Evolutionary conservation across 1,140 invertebrate species (phyloP), one percentile per base, ranked within the genome.

Genomic region (Oreohelix idahoensis): DNA sequence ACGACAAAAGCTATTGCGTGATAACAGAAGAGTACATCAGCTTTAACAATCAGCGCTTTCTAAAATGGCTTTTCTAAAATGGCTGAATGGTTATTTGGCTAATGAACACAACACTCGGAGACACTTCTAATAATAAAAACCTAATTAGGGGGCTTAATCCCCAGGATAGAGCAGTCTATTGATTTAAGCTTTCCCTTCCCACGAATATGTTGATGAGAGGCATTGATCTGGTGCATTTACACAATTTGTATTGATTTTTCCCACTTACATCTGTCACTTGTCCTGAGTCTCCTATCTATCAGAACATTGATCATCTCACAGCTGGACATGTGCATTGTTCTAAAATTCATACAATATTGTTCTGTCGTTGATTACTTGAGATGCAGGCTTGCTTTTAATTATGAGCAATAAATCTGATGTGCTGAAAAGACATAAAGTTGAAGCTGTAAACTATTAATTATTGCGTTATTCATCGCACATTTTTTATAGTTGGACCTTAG

Each of bases 211-310:
- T 66, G 63, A 66, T 66, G 63, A 66, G 29, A 51, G 15, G 45
- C 42, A 51, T 77, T 53, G 75, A 77, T 77, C 75, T 51, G 20
- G 26, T 36, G 32, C 75, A 77, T 77, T 77, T 38, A 49, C 75
- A 77, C 75, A 49, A 77, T 77, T 77, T 35, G 42, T 77, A 77
- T 77, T 77, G 75, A 77, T 77, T 77, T 77, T 66, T n/a, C n/a
- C 63, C 42, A 42, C 75, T 1, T 77, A 32, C 29, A 45, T 32
- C 20, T 20, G 49, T 77, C 75, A 49, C 49, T 74, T 74, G 71
- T 66, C 8, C 5, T 23, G 32, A 23, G 63, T 29, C 10, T 32
- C 29, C 5, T 4, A 35, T 32, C 29, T 66, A 35, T 66, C 29
- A 17, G 63, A 29, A 1, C 1, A 32, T 66, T 66, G 63, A 66